Percentiles rank a stretch among this genome's conserved stretches.
Conservation (phyloP, 2,113 vertebrate species). For the Nothocercus julius region DNA sequence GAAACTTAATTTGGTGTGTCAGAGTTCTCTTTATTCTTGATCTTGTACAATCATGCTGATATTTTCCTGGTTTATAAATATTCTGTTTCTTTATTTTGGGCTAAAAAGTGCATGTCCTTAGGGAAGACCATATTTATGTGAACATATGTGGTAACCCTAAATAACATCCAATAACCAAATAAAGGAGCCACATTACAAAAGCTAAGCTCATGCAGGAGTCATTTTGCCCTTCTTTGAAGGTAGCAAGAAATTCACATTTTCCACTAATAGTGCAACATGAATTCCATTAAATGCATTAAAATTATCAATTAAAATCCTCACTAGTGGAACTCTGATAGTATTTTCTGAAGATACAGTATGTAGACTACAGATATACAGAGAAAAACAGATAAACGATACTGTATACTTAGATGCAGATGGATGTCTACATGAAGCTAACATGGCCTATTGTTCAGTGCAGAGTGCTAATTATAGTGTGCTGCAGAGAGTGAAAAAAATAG, state of each 20-base stretch:
- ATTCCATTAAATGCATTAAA: not conserved
- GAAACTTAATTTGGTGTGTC: not conserved
- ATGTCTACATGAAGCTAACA: not conserved
- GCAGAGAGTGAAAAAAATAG: not conserved
- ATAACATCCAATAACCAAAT: not conserved
- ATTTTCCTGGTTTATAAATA: not conserved
- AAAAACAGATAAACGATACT: not conserved
- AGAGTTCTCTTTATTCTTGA: not conserved
- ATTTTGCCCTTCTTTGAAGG: not conserved
- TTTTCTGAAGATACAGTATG: not conserved
- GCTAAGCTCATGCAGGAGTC: not conserved
- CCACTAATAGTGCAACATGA: not conserved
- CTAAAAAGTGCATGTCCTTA: not conserved
- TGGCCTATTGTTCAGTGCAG: not conserved
- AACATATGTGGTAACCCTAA: not conserved
- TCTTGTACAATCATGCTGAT: not conserved
- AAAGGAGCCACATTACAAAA: not conserved
- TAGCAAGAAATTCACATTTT: not conserved
- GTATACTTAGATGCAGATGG: not conserved
- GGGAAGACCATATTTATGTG: not conserved
- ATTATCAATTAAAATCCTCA: not conserved
- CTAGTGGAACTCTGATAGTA: not conserved
- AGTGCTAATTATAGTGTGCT: not conserved
- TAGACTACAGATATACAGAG: not conserved
- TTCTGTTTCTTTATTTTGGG: not conserved